These are phyloP conservation scores for Hydroisotoma schaefferi DNA, from an alignment of 2,888 invertebrate species.

Conservation along the genomic window DNA sequence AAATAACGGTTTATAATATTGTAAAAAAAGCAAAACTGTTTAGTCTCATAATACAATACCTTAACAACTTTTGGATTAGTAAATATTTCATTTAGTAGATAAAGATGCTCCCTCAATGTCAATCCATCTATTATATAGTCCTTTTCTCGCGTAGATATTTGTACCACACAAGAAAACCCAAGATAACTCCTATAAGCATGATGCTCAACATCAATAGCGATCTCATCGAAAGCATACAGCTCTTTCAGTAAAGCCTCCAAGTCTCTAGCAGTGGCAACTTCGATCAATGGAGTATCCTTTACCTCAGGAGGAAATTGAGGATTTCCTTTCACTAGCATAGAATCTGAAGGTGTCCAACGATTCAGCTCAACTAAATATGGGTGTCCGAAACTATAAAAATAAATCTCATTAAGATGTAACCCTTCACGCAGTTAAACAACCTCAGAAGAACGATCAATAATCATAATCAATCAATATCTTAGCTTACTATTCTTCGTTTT, in stretches of 20 bases:
- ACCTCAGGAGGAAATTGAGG: constrained; percentile 57
- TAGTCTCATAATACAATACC: constrained; percentile 56
- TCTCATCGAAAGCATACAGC: constrained; percentile 53
- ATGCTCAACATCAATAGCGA: constrained; percentile 59
- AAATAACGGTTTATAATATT: neutral
- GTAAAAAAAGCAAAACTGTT: neutral
- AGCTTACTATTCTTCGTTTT: constrained; percentile 46
- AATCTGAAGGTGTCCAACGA: constrained; percentile 60
- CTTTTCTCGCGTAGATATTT: constrained; percentile 74
- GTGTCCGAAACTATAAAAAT: constrained; percentile 74
- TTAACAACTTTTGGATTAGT: constrained; percentile 86
- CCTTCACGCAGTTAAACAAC: too few species aligned
- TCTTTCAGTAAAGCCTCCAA: constrained; percentile 65
- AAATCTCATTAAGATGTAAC: too few species aligned
- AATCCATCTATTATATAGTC: constrained; percentile 92
- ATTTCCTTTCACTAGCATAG: constrained; percentile 53
- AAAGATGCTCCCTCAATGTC: constrained; percentile 73
- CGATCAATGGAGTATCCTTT: constrained; percentile 64
- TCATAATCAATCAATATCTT: neutral
- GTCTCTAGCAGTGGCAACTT: constrained; percentile 64
- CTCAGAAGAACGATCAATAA: too few species aligned
- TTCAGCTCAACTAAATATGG: constrained; percentile 84
- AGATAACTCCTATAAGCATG: constrained; percentile 88
- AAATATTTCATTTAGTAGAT: constrained; percentile 80
- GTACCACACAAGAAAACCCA: constrained; percentile 93